Conservation (phyloP, 1,140 invertebrate species). For the Meloidogyne hapla region DNA sequence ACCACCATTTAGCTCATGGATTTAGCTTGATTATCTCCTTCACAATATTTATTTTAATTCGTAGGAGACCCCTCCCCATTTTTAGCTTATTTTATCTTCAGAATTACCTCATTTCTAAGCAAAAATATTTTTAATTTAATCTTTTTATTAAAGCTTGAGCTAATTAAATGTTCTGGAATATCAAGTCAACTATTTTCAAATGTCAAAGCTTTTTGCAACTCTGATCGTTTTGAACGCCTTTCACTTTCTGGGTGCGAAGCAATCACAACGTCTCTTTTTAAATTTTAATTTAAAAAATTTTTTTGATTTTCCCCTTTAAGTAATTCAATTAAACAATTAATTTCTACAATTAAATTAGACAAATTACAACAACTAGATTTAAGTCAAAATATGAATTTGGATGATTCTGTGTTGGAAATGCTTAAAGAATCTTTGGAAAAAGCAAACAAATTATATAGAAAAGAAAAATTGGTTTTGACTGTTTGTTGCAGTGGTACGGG, state of each 20-base stretch:
- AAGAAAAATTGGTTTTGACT: neutral
- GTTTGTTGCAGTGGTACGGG: neutral
- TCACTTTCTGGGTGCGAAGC: slow-evolving; percentile 9
- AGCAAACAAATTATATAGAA: neutral
- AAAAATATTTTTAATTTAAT: neutral
- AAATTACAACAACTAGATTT: slow-evolving; percentile 16
- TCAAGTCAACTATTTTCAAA: neutral
- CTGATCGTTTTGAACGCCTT: slow-evolving; percentile 2
- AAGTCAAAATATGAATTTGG: slow-evolving; percentile 25
- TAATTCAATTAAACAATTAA: slow-evolving; percentile 8
- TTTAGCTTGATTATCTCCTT: too few relatives aligned
- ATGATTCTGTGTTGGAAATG: slow-evolving; percentile 55
- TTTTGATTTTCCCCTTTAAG: neutral
- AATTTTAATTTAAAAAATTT: neutral
- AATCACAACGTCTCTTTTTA: slow-evolving; percentile 9
- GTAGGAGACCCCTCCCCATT: too few relatives aligned
- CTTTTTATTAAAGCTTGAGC: slow-evolving; percentile 19
- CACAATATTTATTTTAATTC: too few relatives aligned
- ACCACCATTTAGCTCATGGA: too few relatives aligned
- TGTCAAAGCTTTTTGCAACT: neutral
- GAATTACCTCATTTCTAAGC: neutral
- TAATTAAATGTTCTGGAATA: slow-evolving; percentile 18
- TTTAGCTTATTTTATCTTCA: too few relatives aligned
- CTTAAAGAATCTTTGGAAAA: neutral
- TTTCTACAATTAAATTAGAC: neutral